Conservation (phyloP, 2,113 vertebrate genomes). For the Raja brachyura region DNA sequence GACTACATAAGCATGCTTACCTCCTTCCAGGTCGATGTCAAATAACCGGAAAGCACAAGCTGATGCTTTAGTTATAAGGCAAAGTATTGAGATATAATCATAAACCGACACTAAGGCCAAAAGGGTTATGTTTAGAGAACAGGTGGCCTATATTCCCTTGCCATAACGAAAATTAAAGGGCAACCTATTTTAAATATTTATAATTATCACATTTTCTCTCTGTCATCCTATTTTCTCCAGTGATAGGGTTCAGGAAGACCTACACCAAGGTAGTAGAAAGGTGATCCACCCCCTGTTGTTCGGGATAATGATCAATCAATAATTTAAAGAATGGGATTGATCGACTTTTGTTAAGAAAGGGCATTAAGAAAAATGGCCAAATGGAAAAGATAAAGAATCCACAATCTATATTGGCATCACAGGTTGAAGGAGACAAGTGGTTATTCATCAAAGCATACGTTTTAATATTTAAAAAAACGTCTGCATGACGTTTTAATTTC, state of each 20-base stretch:
- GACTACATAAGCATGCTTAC: neutral
- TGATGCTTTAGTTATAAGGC: neutral
- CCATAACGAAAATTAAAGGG: neutral
- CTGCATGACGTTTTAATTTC: neutral
- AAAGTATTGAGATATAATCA: neutral
- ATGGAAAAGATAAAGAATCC: neutral
- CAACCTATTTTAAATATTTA: neutral
- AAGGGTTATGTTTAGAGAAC: neutral
- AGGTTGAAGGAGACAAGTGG: neutral
- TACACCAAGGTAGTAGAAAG: neutral
- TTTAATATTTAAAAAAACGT: neutral
- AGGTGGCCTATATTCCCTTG: too few species aligned
- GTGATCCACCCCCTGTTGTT: neutral
- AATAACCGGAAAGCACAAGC: neutral
- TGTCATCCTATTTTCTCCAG: neutral
- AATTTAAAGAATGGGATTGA: neutral
- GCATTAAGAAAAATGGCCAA: neutral
- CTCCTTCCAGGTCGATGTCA: neutral
- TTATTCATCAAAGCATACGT: too few species aligned
- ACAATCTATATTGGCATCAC: neutral
- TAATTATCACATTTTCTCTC: neutral
- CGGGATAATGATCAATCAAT: neutral
- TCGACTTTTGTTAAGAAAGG: neutral
- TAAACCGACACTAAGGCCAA: neutral
- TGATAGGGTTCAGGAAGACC: neutral